Base-by-base conservation (phyloP, 2,888 invertebrate species). In the Meteorus colon region DNA sequence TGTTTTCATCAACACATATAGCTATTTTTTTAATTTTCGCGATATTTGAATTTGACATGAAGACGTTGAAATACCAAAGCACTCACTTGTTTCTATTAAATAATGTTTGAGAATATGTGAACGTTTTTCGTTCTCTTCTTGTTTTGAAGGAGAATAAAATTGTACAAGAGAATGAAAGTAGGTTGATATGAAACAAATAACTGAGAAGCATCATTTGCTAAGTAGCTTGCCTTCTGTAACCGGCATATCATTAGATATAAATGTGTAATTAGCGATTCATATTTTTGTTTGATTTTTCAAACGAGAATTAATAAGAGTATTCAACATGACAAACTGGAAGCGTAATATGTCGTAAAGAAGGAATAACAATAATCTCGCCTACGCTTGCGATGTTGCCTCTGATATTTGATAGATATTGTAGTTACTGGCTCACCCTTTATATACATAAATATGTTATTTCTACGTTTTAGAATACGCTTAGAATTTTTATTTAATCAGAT, bases 171-270 rank as follows among this genome's bases (percentile, higher is more conserved):
- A 55, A 67, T 16, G 37, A 65, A 16, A 63, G 51, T 59, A 19
- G 31, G 19, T 14, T 14, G 29, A 63, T 31, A 29, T n/a, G n/a
- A 14, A 60, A 59, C 51, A 27, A 70, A 34, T 63, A 70, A 70
- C 60, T 48, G 59, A 66, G 75, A 69, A 31, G 63, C 66, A 66
- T 77, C 63, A 55, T 63, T 24, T 73, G 75, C 75, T 77, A 66
- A 68, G 62, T 78, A 81, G 79, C 75, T 77, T 78, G 81, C 79
- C 81, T 80, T 81, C 27, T 77, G 76, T 72, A 77, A 79, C 78
- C 76, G 78, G 78, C 80, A 81, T 81, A 81, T 81, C 81, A 81
- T 77, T 81, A 81, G 78, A 37, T 60, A 29, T 81, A 80, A 79
- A 68, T 51, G 70, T 66, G 19, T 60, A 66, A 78, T 29, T 68